Percentiles rank a stretch among this genome's conserved stretches.
Conservation (phyloP, 92 coral and sea anemone genomes). For the Porites evermanni region DNA sequence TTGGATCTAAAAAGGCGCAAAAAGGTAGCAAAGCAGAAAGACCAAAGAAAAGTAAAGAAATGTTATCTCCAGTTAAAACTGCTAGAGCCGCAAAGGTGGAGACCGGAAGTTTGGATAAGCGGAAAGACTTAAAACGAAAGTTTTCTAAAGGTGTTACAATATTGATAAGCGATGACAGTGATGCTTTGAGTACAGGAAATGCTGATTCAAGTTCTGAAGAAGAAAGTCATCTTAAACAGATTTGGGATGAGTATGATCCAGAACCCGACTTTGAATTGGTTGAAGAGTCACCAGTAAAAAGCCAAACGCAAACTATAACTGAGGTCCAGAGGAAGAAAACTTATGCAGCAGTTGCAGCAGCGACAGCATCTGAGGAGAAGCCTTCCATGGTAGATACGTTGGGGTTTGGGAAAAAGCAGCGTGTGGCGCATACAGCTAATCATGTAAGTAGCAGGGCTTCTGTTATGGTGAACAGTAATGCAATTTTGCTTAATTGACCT, state of each 20-base stretch:
- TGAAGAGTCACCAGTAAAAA: slow-evolving; percentile 1
- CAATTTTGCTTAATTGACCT: no score
- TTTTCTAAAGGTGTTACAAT: slow-evolving; percentile 10
- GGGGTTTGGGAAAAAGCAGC: slow-evolving; percentile 88
- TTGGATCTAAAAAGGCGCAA: slow-evolving; percentile 20
- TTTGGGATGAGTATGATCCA: slow-evolving; percentile 75
- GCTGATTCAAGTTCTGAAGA: slow-evolving; percentile 23
- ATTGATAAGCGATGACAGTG: slow-evolving; percentile 39
- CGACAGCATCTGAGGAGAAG: slow-evolving; percentile 29
- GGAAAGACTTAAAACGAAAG: slow-evolving; percentile 3
- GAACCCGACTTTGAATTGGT: slow-evolving; percentile 20
- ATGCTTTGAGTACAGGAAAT: slow-evolving; percentile 1
- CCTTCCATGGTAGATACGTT: slow-evolving; percentile 55
- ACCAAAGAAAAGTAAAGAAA: slow-evolving; percentile 1
- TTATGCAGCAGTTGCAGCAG: slow-evolving; percentile 15
- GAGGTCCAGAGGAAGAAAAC: background rate
- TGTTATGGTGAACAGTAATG: no score
- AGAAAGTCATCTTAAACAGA: slow-evolving; percentile 17
- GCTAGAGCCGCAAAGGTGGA: slow-evolving; percentile 4
- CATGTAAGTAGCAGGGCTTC: slow-evolving; percentile 61
- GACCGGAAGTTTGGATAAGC: background rate
- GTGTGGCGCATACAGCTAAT: slow-evolving; percentile 90
- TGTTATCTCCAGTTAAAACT: slow-evolving; percentile 20
- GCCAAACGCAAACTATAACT: background rate
- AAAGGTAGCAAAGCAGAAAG: slow-evolving; percentile 24